These are phyloP conservation scores for Gryllus bimaculatus DNA, from an alignment of 1,140 invertebrate genomes.

Conservation along the genomic window DNA sequence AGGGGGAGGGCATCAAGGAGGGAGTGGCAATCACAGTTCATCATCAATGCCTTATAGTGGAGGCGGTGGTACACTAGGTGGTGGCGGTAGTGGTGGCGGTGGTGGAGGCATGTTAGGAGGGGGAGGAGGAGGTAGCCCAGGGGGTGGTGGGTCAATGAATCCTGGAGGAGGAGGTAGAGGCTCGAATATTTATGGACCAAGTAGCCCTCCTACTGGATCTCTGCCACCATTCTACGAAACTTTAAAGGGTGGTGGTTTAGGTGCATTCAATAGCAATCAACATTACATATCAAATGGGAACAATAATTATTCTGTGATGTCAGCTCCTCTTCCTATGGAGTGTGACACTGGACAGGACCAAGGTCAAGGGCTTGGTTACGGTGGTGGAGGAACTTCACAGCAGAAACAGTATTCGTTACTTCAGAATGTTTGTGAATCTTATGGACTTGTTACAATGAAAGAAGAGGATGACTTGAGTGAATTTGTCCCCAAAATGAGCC, in stretches of 20 bases:
- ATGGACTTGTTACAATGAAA: conserved; percentile 65
- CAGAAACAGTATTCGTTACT: conserved; percentile 65
- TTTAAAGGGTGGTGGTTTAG: conserved; percentile 55
- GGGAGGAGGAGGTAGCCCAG: conserved; percentile 32
- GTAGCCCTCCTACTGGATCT: conserved; percentile 70
- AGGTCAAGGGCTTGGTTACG: conserved; percentile 36
- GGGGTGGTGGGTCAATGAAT: conserved; percentile 47
- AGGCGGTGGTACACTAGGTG: conserved; percentile 39
- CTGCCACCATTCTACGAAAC: conserved; percentile 77
- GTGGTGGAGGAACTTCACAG: conserved; percentile 27
- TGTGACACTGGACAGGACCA: conserved; percentile 57
- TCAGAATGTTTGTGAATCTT: conserved; percentile 64
- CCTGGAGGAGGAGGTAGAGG: conserved; percentile 38
- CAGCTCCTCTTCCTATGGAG: conserved; percentile 50
- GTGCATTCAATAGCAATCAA: conserved; percentile 43
- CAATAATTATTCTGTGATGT: conserved; percentile 8
- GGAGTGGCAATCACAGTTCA: conserved; percentile 27
- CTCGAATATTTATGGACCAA: conserved; percentile 70
- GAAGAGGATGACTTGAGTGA: conserved; percentile 49
- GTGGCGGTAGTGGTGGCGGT: conserved; percentile 54
- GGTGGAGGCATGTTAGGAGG: conserved; percentile 57
- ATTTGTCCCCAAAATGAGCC: neutral
- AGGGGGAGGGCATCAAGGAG: conserved; percentile 34
- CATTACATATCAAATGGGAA: conserved; percentile 34
- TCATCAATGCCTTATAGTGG: conserved; percentile 27